These are phyloP conservation scores for Parnassius smintheus DNA, from an alignment of 2,888 invertebrate genomes.

Conservation along the genomic window DNA sequence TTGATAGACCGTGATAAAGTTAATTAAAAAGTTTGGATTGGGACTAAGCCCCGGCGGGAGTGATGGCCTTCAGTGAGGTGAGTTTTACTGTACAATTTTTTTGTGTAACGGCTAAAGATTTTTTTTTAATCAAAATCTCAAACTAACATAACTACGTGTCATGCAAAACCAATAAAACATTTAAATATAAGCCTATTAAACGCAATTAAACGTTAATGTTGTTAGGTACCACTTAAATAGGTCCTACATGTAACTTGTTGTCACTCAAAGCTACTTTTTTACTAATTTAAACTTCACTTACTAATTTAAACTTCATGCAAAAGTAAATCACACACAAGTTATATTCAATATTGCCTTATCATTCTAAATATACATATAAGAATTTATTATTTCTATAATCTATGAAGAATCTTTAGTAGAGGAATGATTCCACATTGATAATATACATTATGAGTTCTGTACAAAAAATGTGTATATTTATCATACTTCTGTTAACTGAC, in stretches of 20 bases:
- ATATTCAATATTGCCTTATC: conserved; percentile 1
- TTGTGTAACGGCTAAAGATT: conserved; percentile 27
- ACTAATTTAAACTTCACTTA: conserved; percentile 12
- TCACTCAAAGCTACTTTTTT: background rate
- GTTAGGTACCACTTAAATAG: background rate
- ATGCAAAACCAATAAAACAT: conserved; percentile 16
- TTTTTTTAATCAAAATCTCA: conserved; percentile 21
- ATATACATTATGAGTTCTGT: too few species aligned
- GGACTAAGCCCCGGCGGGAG: conserved; percentile 81
- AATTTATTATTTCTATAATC: conserved; percentile 27
- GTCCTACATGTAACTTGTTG: conserved; percentile 2
- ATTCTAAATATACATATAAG: conserved; percentile 15
- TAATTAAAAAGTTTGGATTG: conserved; percentile 77
- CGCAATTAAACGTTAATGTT: conserved; percentile 11
- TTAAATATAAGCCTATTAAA: conserved; percentile 6
- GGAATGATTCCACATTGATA: background rate
- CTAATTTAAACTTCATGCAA: conserved; percentile 14
- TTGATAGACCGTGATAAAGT: conserved; percentile 73
- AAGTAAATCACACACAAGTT: conserved; percentile 8
- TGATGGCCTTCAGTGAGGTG: conserved; percentile 91
- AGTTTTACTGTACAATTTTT: conserved; percentile 51
- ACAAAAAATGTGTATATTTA: conserved; percentile 30
- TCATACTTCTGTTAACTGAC: conserved; percentile 33
- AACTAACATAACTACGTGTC: conserved; percentile 24
- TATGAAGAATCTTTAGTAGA: conserved; percentile 26